Conservation (phyloP, 2,113 vertebrate genomes). For the Rana temporaria region DNA sequence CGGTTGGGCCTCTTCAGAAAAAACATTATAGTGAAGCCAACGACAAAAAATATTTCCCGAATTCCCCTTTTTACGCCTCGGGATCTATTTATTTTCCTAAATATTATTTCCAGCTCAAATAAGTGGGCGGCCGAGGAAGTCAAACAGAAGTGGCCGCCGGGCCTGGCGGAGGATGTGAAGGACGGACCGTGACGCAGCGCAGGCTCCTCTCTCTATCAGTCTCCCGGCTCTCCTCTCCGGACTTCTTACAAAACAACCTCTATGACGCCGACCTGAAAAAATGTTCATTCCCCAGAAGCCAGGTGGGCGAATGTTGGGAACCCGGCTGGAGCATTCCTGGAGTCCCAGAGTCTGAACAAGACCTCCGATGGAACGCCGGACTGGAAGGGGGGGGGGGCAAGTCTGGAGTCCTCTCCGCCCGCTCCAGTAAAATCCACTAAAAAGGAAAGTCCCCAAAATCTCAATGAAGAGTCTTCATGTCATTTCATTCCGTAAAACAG, state of each 20-base stretch:
- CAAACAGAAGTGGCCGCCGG: conserved; percentile 64
- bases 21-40: conserved; percentile 23
- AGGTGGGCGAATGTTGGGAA: conserved; percentile 47
- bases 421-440: neutral
- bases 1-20: conserved; percentile 4
- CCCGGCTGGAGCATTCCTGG: conserved; percentile 22
- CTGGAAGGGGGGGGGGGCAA: conserved; percentile 15
- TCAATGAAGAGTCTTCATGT: no score
- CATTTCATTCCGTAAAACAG: no score
- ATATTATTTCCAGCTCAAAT: conserved; percentile 60
- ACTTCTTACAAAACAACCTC: conserved; percentile 42
- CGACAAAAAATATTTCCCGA: conserved; percentile 22
- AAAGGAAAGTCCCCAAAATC: no score
- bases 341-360: conserved; percentile 12
- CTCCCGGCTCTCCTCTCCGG: neutral
- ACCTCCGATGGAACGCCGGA: neutral
- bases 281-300: conserved; percentile 37
- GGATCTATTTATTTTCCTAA: conserved; percentile 57
- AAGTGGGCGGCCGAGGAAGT: conserved; percentile 66
- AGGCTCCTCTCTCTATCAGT: conserved; percentile 66
- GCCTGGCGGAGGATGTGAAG: conserved; percentile 68
- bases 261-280: conserved; percentile 32
- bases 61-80: conserved; percentile 5
- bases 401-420: neutral
- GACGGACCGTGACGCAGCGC: conserved; percentile 66